Percentiles rank a stretch among this genome's conserved stretches.
Evolutionary conservation across 2,888 invertebrate species (phyloP).

Genomic region (Coleophora deauratella): DNA sequence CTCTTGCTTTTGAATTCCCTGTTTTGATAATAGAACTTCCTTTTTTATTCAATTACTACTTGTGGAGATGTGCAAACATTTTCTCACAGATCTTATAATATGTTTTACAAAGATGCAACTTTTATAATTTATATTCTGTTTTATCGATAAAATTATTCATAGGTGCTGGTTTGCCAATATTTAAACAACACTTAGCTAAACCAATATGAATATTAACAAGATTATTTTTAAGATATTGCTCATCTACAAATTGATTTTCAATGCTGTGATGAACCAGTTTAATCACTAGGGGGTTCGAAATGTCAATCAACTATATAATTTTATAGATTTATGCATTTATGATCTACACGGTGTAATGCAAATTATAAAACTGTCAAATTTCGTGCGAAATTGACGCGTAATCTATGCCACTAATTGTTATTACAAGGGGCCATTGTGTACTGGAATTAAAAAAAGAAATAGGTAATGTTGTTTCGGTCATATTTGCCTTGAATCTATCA

Average conservation of each 20-base stretch:
- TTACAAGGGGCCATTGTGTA: conserved; percentile 24
- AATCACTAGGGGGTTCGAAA: conserved; percentile 26
- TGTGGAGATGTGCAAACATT: conserved; percentile 34
- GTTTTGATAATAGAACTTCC: conserved; percentile 36
- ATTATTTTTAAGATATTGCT: conserved; percentile 5
- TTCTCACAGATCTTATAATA: conserved; percentile 48
- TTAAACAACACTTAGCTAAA: not conserved
- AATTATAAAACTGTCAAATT: conserved; percentile 33
- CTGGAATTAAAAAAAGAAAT: conserved; percentile 26
- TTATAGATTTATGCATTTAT: conserved; percentile 33
- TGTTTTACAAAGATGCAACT: not conserved
- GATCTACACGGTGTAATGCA: conserved; percentile 18
- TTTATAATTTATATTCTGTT: not conserved
- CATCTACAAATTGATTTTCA: conserved; percentile 11
- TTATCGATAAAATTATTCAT: conserved; percentile 7
- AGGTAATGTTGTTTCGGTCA: conserved; percentile 27
- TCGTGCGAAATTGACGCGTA: conserved; percentile 45
- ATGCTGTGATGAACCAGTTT: conserved; percentile 11
- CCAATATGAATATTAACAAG: conserved; percentile 7
- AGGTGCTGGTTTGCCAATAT: conserved; percentile 3
- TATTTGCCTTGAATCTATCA: conserved; percentile 34
- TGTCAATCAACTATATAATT: conserved; percentile 60
- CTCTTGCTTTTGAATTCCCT: conserved; percentile 35
- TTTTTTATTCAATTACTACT: conserved; percentile 37
- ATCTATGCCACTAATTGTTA: conserved; percentile 51